Conservation (phyloP, 30 jellyfish, hydroid and myxozoan species). For the Sanderia malayensis region DNA sequence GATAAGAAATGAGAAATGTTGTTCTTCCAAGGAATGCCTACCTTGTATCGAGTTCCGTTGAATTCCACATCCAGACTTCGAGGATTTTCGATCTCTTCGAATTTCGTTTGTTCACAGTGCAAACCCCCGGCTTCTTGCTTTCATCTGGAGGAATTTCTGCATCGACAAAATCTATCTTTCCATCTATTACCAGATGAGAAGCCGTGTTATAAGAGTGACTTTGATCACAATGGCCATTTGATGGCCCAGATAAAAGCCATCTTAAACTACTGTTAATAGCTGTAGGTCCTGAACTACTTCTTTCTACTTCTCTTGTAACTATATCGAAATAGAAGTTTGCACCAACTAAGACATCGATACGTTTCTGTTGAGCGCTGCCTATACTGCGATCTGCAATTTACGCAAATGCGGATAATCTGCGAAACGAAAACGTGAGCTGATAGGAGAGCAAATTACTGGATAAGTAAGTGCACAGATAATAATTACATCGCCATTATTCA, state of each 20-base stretch:
- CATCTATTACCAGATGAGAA: neutral
- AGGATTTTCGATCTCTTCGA: neutral
- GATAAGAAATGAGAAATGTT: neutral
- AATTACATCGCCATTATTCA: no score
- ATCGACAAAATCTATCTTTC: neutral
- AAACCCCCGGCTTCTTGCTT: neutral
- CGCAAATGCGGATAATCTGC: no score
- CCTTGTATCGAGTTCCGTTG: neutral
- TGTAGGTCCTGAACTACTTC: no score
- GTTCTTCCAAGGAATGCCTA: neutral
- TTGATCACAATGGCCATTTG: neutral
- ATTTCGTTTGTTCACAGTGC: neutral
- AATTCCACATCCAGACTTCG: neutral
- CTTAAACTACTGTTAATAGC: neutral
- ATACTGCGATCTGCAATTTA: neutral
- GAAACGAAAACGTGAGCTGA: no score
- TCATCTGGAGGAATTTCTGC: neutral
- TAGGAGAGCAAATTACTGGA: no score
- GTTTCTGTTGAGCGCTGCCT: neutral
- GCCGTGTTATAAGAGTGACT: neutral
- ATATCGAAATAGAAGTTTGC: neutral
- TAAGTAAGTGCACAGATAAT: no score
- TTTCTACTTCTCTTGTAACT: neutral
- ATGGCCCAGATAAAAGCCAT: neutral
- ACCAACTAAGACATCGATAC: neutral